Evolutionary conservation across 2,797 vertebrate species (phyloP), one percentile per base, ranked within the genome.

Genomic region (Philypnodon macrostomus): DNA sequence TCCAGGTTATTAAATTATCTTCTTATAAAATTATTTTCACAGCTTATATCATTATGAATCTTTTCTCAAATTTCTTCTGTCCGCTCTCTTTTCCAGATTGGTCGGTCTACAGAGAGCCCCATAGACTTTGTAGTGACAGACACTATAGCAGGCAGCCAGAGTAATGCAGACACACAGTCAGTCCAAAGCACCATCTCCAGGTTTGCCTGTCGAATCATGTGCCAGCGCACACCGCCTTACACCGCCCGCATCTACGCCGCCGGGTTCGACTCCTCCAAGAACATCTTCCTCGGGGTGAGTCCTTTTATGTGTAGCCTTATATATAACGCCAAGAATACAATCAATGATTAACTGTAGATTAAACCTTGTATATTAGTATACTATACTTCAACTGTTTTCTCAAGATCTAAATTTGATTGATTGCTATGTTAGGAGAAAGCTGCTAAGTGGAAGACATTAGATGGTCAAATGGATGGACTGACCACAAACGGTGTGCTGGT

Each of bases 51-150:
- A 29, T 10, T 3, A n/a, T 44, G 10, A 5, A 11, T n/a, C n/a
- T 44, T 33, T 14, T 1, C 30, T 14, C 12, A 32, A 10, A 14
- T 10, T 6, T 30, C 12, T 7, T 44, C 7, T 42, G 11, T 27
- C 4, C 1, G 5, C 5, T 49, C 35, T 52, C 47, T 41, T 24
- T 41, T 2, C 36, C 83, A 98, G 96, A 95, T 99, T 59, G 96
- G 96, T 37, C 93, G 96, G 33, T 98, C 96, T 9, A 98, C 96
- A 0, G 96, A 98, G 85, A 95, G 93, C 69, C 96, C 96, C 7
- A 98, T 98, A 67, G 96, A 98, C 87, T 98, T 95, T n/a, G 96
- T 98, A 5, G 96, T 98, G 85, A 98, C 95, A n/a, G 96, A 98
- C 83, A 98, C 96, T 0, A 92, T 97, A 79, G 93, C 94, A 3